Base-by-base conservation (phyloP, 2,888 invertebrate genomes). In the Cantharis flavilabris region DNA sequence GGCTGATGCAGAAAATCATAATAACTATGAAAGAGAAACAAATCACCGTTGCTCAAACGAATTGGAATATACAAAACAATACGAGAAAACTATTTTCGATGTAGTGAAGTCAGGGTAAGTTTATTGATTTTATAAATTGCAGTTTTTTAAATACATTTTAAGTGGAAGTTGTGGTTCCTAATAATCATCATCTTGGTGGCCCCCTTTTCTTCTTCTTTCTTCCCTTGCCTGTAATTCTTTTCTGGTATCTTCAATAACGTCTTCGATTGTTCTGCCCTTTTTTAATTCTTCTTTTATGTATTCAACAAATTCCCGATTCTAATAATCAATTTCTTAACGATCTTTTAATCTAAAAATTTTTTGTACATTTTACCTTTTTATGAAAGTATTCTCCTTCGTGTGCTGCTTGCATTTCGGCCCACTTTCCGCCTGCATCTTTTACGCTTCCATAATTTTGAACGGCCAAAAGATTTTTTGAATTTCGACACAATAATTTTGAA, bases 31-130 rank as follows among this genome's bases (percentile, higher is more conserved):
- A 77, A 89, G 89, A 82, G 90, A 90, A 77, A 89, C 87, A 81
- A 90, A 89, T 83, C 86, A 87, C 64, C 85, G 84, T 71, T 76
- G 69, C 67, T 86, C 87, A 73, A 87, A 87, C 4, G 89, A 89
- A 81, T 89, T 88, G 63, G 88, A 89, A 76, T 86, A 86, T 63
- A 82, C 84, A 18, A 92, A 83, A 89, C 91, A 86, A 83, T 92
- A 87, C 83, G 94, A 94, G 85, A 93, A 93, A 79, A 87, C 85
- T 70, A 94, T 97, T 79, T 97, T 97, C 85, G 96, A 96, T 87
- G 92, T 96, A 33, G 95, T 97, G 63, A 93, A 96, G 86, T 93
- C 95, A 18, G 96, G 97, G 95, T 95, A 88, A 88, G 89, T 63
- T 30, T 28, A 16, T 23, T 10, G 11, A 62, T 18, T 65, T 65